A percentile compares a stretch with the other conserved stretches of the same genome.
Evolutionary conservation across 2,797 vertebrate genomes (phyloP).

Genomic region (Jordanella pulchra): DNA sequence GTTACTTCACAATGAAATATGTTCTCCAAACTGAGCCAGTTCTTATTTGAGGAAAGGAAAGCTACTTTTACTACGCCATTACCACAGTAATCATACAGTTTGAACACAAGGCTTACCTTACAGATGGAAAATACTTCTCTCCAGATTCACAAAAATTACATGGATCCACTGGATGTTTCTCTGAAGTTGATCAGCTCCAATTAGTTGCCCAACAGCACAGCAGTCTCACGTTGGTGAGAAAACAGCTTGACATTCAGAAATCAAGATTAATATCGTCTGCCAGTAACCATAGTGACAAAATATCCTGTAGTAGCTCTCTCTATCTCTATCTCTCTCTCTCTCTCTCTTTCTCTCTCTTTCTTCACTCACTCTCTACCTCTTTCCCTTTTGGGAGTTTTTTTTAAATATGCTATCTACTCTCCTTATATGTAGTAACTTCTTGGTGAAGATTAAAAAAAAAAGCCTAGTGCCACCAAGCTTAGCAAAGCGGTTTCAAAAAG

Average conservation of each 20-base stretch:
- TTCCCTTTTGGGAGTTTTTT: conserved; percentile 20
- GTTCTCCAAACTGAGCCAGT: not conserved
- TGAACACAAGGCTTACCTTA: conserved; percentile 42
- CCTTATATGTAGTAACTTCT: conserved; percentile 2
- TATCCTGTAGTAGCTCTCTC: conserved; percentile 66
- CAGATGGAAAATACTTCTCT: conserved; percentile 5
- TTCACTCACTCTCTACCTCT: not conserved
- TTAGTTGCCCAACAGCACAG: not conserved
- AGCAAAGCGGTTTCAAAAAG: not conserved
- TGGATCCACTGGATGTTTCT: conserved; percentile 15
- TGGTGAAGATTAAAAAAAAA: not conserved
- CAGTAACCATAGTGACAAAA: conserved; percentile 72
- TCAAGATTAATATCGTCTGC: conserved; percentile 48
- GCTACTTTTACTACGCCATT: not conserved
- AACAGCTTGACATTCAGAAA: conserved; percentile 83
- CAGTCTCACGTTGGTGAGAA: conserved; percentile 55
- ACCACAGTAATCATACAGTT: not conserved
- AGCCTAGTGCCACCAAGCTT: not conserved
- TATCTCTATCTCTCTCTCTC: conserved; percentile 18
- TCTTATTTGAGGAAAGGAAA: not conserved
- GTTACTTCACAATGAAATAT: not conserved
- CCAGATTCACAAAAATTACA: conserved; percentile 13
- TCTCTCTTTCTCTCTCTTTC: conserved; percentile 12
- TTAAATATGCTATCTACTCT: not conserved
- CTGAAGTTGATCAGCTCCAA: not conserved